Evolutionary conservation across 2,888 invertebrate genomes (phyloP).

Genomic region (Tricholauxania praeusta): DNA sequence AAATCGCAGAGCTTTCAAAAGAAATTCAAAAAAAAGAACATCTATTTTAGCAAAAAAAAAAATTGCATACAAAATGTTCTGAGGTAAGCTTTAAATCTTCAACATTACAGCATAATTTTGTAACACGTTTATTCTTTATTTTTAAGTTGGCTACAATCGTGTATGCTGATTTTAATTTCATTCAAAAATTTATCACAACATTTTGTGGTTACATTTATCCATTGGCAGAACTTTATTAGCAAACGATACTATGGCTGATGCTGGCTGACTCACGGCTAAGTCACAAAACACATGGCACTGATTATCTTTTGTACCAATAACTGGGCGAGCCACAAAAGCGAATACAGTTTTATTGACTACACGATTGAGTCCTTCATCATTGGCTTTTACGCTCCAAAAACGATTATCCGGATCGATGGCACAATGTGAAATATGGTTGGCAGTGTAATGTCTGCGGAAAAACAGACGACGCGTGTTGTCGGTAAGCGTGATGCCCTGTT

Average conservation of each 20-base stretch:
- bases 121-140: too few relatives aligned
- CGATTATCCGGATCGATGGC: slow-evolving; percentile 93
- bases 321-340: slow-evolving; percentile 93
- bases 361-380: slow-evolving; percentile 49
- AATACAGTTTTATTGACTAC: slow-evolving; percentile 76
- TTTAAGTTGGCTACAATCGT: too few relatives aligned
- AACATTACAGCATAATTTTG: not conserved
- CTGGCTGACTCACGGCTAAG: slow-evolving; percentile 89
- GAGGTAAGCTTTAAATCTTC: too few relatives aligned
- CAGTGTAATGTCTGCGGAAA: slow-evolving; percentile 93
- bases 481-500: slow-evolving; percentile 95
- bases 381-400: slow-evolving; percentile 72
- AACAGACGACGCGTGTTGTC: slow-evolving; percentile 89
- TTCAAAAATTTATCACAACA: slow-evolving; percentile 44
- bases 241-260: slow-evolving; percentile 85
- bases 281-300: slow-evolving; percentile 98
- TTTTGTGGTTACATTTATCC: slow-evolving; percentile 50
- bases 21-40: too few relatives aligned
- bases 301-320: slow-evolving; percentile 87
- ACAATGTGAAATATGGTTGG: slow-evolving; percentile 89
- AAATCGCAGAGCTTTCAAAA: too few relatives aligned
- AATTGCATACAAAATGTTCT: too few relatives aligned
- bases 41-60: too few relatives aligned
- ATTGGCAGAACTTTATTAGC: slow-evolving; percentile 62
- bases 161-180: not conserved